Conservation (phyloP, 2,113 vertebrate genomes). For the Nicator chloris region DNA sequence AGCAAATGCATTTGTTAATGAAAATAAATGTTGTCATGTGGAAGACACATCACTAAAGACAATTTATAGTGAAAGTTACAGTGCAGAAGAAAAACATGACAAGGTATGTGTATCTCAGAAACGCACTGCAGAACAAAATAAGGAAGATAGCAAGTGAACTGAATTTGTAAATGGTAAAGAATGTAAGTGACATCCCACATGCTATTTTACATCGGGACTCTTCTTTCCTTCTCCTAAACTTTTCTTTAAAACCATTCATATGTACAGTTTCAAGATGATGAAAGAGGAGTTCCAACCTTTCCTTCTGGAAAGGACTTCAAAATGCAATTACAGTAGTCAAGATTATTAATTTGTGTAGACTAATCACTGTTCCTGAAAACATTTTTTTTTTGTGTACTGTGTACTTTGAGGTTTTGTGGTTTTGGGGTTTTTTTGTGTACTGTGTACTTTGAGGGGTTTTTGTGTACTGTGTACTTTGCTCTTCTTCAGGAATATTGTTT, state of each 20-base stretch:
- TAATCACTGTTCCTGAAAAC: neutral
- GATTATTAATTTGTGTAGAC: neutral
- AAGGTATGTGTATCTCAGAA: neutral
- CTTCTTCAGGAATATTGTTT: neutral
- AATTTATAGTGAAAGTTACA: neutral
- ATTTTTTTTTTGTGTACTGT: neutral
- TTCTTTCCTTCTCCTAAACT: neutral
- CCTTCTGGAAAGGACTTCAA: neutral
- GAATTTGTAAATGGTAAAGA: neutral
- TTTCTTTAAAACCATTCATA: neutral
- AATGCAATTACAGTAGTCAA: neutral
- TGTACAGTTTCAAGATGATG: neutral
- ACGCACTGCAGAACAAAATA: neutral
- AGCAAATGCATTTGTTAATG: neutral
- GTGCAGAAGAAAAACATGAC: neutral
- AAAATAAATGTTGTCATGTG: neutral
- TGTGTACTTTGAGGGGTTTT: no score
- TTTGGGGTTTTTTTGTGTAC: neutral
- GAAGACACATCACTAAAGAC: neutral
- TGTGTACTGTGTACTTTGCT: neutral
- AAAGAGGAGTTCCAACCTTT: neutral
- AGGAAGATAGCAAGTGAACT: neutral
- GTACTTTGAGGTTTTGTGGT: no score
- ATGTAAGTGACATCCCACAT: neutral
- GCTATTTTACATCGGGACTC: neutral